phyloP scores from a whole-genome alignment of 2,888 invertebrate species.

The Therioaphis trifolii region DNA sequence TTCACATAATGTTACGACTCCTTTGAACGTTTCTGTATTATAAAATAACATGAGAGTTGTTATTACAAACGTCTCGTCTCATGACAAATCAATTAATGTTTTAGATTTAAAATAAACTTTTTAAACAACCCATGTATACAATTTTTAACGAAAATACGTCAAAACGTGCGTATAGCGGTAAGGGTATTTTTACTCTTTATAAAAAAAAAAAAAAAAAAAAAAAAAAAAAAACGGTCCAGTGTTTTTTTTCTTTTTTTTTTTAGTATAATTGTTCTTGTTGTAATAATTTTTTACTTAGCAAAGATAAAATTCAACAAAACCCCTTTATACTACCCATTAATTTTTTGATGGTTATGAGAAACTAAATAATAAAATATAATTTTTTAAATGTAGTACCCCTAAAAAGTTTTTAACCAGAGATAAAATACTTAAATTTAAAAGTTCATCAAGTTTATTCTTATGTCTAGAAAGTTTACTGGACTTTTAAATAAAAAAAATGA shows the following conservation, averaged over 20 bases:
- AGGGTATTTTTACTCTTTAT: no score
- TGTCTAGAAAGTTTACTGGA: slow-evolving; percentile 7
- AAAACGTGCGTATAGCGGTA: no score
- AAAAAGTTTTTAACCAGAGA: slow-evolving; percentile 1
- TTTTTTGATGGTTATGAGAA: neutral
- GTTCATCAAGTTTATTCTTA: neutral
- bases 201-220: no score
- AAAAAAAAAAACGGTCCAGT: no score
- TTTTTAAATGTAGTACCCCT: neutral
- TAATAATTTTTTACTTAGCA: neutral
- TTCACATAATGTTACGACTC: no score
- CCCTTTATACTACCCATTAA: neutral
- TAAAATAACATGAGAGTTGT: no score
- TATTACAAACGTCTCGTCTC: no score
- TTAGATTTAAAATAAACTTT: no score
- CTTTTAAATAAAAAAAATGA: slow-evolving; percentile 11
- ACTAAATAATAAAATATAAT: slow-evolving; percentile 19
- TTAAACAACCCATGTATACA: no score
- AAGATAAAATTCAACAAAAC: slow-evolving; percentile 9
- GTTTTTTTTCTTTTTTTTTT: neutral
- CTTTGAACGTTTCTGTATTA: no score
- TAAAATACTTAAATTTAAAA: slow-evolving; percentile 20
- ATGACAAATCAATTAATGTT: no score
- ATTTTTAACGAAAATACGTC: no score
- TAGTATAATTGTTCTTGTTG: neutral